phyloP scores from a whole-genome alignment of 2,888 invertebrate species.

The Mystacides longicornis region DNA sequence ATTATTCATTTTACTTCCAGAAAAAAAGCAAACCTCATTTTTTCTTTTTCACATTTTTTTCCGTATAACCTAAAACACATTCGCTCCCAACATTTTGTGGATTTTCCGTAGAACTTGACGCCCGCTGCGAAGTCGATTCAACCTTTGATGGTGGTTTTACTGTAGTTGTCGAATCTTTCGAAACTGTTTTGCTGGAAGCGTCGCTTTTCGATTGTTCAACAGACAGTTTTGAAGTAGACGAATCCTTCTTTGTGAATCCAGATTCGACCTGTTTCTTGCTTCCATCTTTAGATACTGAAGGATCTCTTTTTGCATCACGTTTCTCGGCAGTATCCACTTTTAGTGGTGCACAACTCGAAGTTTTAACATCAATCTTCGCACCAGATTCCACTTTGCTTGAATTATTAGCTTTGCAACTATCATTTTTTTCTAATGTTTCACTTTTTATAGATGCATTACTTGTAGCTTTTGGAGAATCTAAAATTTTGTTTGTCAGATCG shows the following conservation, averaged over 20 bases:
- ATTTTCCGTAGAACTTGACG: too few species aligned
- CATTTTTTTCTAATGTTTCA: too few species aligned
- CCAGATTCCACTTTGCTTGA: slow-evolving; percentile 5
- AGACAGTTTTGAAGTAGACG: too few species aligned
- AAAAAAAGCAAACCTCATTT: slow-evolving; percentile 27
- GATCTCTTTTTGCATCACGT: too few species aligned
- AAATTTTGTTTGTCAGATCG: background rate
- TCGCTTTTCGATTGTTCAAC: background rate
- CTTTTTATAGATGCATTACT: too few species aligned
- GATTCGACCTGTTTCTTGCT: background rate
- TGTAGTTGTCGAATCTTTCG: background rate
- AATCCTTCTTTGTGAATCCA: too few species aligned
- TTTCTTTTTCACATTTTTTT: slow-evolving; percentile 25
- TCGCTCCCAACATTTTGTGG: slow-evolving; percentile 10
- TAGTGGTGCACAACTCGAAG: background rate
- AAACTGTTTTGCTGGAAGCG: background rate
- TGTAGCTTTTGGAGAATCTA: too few species aligned
- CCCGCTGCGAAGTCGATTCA: too few species aligned
- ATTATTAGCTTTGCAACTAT: too few species aligned
- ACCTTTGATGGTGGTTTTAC: too few species aligned
- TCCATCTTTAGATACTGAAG: background rate
- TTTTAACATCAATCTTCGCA: slow-evolving; percentile 5
- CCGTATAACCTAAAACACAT: slow-evolving; percentile 16
- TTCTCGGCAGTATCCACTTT: too few species aligned
- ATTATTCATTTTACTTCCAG: slow-evolving; percentile 23